Evolutionary conservation across 1,140 invertebrate genomes (phyloP).

Genomic region (Yoshiicerus persimilis): DNA sequence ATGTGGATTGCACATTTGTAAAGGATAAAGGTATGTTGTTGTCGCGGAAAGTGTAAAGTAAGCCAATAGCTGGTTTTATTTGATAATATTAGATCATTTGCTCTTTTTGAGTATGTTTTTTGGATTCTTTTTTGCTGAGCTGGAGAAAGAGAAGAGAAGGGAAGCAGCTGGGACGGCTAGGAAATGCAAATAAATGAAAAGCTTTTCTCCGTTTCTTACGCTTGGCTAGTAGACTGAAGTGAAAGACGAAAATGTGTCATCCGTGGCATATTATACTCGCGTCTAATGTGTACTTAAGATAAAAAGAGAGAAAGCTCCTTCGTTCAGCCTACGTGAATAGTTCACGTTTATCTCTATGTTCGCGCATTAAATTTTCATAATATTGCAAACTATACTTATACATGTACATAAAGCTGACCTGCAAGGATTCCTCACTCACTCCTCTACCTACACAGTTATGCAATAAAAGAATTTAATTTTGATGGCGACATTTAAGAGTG

Average conservation of each 20-base stretch:
- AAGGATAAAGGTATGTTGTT: not conserved
- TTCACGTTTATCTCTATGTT: not conserved
- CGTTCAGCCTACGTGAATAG: not conserved
- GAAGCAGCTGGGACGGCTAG: not conserved
- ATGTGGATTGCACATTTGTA: not conserved
- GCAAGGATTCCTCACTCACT: no score
- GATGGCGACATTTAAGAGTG: not conserved
- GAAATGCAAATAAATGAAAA: not conserved
- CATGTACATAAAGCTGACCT: no score
- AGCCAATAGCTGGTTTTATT: not conserved
- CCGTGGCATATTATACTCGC: not conserved
- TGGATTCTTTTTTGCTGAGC: not conserved
- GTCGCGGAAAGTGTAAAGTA: not conserved
- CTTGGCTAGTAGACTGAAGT: not conserved
- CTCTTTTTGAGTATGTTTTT: not conserved
- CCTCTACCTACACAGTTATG: not conserved
- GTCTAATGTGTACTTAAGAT: not conserved
- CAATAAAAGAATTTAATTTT: not conserved
- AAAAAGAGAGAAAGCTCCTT: not conserved
- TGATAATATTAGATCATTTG: not conserved
- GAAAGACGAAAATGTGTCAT: not conserved
- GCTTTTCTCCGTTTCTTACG: not conserved
- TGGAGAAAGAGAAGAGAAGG: not conserved
- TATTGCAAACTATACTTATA: not conserved
- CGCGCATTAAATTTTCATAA: not conserved